Percentiles rank a stretch among this genome's conserved stretches.
These are phyloP conservation scores for Pasiphila rectangulata DNA, from an alignment of 2,888 invertebrate species.

Conservation along the genomic window DNA sequence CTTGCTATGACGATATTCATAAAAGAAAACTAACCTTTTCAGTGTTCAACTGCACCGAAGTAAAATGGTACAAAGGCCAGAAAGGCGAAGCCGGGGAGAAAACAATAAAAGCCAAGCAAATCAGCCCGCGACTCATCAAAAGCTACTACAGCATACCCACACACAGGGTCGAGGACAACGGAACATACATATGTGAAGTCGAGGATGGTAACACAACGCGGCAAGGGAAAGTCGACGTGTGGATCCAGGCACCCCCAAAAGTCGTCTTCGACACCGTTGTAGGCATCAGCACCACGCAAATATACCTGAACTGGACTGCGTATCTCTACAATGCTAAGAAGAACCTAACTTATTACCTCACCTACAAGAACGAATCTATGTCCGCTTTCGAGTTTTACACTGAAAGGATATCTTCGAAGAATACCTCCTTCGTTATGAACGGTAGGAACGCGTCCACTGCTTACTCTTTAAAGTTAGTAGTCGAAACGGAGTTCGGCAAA, in stretches of 20 bases:
- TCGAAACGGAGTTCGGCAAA: slow-evolving; percentile 83
- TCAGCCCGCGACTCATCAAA: slow-evolving; percentile 75
- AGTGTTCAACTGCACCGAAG: slow-evolving; percentile 52
- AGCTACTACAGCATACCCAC: slow-evolving; percentile 73
- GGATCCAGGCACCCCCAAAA: slow-evolving; percentile 86
- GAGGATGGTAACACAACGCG: slow-evolving; percentile 59
- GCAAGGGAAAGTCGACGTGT: slow-evolving; percentile 69
- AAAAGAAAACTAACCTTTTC: too few relatives aligned
- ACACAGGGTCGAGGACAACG: slow-evolving; percentile 85
- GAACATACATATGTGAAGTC: slow-evolving; percentile 69
- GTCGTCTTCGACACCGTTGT: slow-evolving; percentile 86
- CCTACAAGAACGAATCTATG: slow-evolving; percentile 54
- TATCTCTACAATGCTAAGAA: slow-evolving; percentile 87
- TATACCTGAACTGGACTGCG: slow-evolving; percentile 92
- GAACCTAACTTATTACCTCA: slow-evolving; percentile 80
- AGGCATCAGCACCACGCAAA: slow-evolving; percentile 86
- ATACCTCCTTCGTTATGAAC: slow-evolving; percentile 85
- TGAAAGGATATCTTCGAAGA: slow-evolving; percentile 80
- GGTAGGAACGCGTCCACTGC: slow-evolving; percentile 83
- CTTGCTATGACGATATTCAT: too few relatives aligned
- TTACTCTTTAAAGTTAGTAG: slow-evolving; percentile 85
- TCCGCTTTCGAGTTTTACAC: slow-evolving; percentile 43
- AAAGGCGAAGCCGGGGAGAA: slow-evolving; percentile 32
- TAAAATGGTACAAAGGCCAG: slow-evolving; percentile 64
- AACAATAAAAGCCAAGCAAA: neutral